Base-by-base conservation (phyloP, 2,113 vertebrate genomes). In the Hepsetus odoe region DNA sequence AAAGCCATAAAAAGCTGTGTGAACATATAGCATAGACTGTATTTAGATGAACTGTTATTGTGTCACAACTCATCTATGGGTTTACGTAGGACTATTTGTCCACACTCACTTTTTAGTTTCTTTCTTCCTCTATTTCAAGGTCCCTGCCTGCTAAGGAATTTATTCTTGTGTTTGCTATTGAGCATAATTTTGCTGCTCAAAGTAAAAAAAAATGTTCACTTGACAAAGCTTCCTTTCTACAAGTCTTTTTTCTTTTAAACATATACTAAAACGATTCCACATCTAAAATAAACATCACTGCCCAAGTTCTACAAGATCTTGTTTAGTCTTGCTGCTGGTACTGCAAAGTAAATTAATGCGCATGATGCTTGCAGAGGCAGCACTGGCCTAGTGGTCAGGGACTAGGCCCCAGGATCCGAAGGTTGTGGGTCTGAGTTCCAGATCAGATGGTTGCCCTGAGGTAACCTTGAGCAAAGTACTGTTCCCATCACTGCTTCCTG, bases 1-100 rank as follows among this genome's bases (percentile, higher is more conserved):
- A 68, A 44, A 79, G 53, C 26, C 32, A 65, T 69, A 35, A 59
- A 56, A 74, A n/a, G 13, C 61, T 22, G 28, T 26, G 49, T 26
- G 30, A 80, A 73, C 30, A 20, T 22, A 62, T 74, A 30, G 65
- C 46, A 58, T 33, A 53, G 66, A 53, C 74, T 14, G 13, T 46
- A 46, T 46, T 2, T 14, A 70, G 42, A 55, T 10, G 66, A 42
- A 72, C 64, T 55, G 66, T 56, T 58, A 33, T 7, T 61, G 58
- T 53, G 62, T 81, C 64, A 28, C 64, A 65, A 53, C 73, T 28
- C 64, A 65, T 51, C 74, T 62, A 56, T 78, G 56, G 53, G 74
- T 6, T n/a, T 49, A 80, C 12, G 26, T 26, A 26, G 71, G 76
- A 56, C 80, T 32, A 71, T 61, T 44, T 61, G 53, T 49, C n/a